phyloP scores from a whole-genome alignment of 2,113 vertebrate genomes.

The Eleginops maclovinus region DNA sequence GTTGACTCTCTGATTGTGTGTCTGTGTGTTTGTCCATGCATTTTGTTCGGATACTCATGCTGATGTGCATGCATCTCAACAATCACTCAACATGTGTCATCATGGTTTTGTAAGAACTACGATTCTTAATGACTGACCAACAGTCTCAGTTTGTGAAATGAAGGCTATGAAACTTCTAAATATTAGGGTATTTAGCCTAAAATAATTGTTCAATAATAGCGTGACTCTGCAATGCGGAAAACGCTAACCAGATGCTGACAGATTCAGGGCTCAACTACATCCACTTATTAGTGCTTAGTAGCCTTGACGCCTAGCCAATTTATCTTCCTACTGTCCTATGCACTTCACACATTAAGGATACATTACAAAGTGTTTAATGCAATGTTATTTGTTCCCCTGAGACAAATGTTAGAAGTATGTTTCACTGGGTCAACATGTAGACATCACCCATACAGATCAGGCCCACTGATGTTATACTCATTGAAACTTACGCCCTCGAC shows the following conservation, averaged over 20 bases:
- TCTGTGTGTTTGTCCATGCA: background rate
- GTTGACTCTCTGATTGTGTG: slow-evolving; percentile 57
- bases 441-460: too few species aligned
- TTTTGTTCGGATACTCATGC: slow-evolving; percentile 18
- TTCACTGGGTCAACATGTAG: too few species aligned
- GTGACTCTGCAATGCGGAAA: background rate
- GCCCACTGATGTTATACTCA: too few species aligned
- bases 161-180: background rate
- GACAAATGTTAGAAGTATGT: too few species aligned
- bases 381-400: too few species aligned
- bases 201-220: background rate
- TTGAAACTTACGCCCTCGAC: too few species aligned
- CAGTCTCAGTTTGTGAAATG: background rate
- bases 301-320: too few species aligned
- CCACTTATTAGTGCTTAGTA: background rate
- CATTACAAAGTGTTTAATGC: too few species aligned
- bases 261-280: background rate
- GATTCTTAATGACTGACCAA: background rate
- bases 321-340: too few species aligned
- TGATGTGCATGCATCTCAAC: slow-evolving; percentile 18
- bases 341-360: too few species aligned
- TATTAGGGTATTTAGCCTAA: background rate
- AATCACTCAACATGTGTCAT: slow-evolving; percentile 43
- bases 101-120: slow-evolving; percentile 24
- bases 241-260: background rate